Evolutionary conservation across 1,140 invertebrate genomes (phyloP), one percentile per base, ranked within the genome.

Genomic region (Uloborus diversus): DNA sequence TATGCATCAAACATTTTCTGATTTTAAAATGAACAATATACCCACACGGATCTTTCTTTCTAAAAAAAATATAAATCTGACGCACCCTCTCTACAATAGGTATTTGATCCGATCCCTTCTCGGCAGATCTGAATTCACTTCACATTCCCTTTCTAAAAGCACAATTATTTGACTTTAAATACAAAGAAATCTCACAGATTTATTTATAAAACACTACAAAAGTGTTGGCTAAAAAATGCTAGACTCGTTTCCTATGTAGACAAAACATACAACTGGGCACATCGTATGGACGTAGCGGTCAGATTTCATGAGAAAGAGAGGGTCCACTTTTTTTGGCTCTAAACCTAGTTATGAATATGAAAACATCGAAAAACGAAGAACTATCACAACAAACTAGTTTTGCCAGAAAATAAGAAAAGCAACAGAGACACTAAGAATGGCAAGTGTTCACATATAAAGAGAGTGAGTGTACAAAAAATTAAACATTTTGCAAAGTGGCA

Each of bases 141-240:
- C n/a, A n/a, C n/a, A n/a, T n/a, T n/a, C n/a, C n/a, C n/a, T n/a
- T n/a, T n/a, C n/a, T n/a, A n/a, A n/a, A n/a, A n/a, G n/a, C n/a
- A n/a, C n/a, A n/a, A n/a, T n/a, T n/a, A 42, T 42, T 42, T 42
- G 17, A 13, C 17, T 42, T 42, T 2, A 42, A 42, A 42, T 42
- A 42, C 37, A 42, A 42, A 42, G 9, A 42, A 42, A 42, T 42
- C 37, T 42, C 37, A 42, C 37, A 42, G 17, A 9, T 42, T 42
- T 42, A 42, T 62, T 64, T 64, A 64, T 25, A 64, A 64, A 64
- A 64, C 61, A 64, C 61, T 64, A 64, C 61, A 64, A 64, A 64
- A 64, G 61, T 64, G 61, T 35, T 35, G 33, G 61, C 61, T 64
- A 64, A 47, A 64, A 59, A 42, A 42, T 27, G 35, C 17, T 64